A percentile compares a stretch with the other conserved stretches of the same genome.
Conservation (phyloP, 23 tunicate genomes). For the Oikopleura vanhoeffeni region DNA sequence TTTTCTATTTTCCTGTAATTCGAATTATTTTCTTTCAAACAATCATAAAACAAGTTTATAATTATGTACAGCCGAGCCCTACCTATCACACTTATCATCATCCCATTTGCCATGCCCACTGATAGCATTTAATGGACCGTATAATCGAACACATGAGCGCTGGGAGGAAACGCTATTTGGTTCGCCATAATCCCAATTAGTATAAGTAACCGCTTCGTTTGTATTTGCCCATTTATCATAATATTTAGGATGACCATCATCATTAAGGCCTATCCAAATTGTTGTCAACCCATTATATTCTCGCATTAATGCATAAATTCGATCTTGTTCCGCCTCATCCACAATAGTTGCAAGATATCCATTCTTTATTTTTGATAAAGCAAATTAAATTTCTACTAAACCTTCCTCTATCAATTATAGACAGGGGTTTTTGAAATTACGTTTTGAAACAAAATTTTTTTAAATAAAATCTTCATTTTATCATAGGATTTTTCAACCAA, state of each 20-base stretch:
- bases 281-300: neutral
- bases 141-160: neutral
- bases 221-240: conserved; percentile 6
- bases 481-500: too few species aligned
- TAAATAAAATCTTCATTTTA: too few species aligned
- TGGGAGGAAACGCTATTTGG: neutral
- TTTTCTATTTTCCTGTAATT: too few species aligned
- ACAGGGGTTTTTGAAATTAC: too few species aligned
- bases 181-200: neutral
- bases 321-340: conserved; percentile 11
- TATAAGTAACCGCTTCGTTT: neutral
- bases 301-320: neutral
- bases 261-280: neutral
- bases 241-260: neutral
- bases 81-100: neutral
- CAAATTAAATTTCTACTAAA: too few species aligned
- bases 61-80: too few species aligned
- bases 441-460: too few species aligned
- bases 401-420: too few species aligned
- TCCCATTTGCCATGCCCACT: conserved; percentile 5
- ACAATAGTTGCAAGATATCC: conserved; percentile 3
- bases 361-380: too few species aligned
- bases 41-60: too few species aligned
- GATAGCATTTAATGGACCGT: too few species aligned
- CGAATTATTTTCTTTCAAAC: too few species aligned